Conservation (phyloP, 2,888 invertebrate species). For the Hypomecis atomaria region DNA sequence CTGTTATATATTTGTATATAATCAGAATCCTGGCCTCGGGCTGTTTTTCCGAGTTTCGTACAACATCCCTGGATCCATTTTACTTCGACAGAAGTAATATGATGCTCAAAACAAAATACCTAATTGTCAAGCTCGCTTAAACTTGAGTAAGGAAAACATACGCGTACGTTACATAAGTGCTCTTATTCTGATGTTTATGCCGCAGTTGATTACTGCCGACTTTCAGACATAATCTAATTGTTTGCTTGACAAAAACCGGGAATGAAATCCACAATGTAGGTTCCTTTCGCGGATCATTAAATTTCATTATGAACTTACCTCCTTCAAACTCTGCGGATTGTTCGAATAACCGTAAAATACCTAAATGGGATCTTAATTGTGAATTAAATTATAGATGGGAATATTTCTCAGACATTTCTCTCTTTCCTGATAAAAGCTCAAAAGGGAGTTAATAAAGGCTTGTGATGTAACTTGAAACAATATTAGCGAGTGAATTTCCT, state of each 20-base stretch:
- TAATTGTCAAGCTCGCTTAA: slow-evolving; percentile 28
- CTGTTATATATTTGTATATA: slow-evolving; percentile 29
- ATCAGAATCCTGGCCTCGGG: slow-evolving; percentile 33
- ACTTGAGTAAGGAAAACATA: slow-evolving; percentile 8
- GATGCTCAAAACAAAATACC: slow-evolving; percentile 26
- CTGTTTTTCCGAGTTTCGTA: slow-evolving; percentile 26
- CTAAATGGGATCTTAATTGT: slow-evolving; percentile 66
- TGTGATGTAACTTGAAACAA: slow-evolving; percentile 36
- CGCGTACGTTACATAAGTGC: slow-evolving; percentile 11
- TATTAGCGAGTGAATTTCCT: slow-evolving; percentile 31
- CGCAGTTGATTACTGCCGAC: slow-evolving; percentile 22
- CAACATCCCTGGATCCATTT: slow-evolving; percentile 30
- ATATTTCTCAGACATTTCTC: slow-evolving; percentile 42
- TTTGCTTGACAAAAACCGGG: slow-evolving; percentile 34
- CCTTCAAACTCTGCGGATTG: slow-evolving; percentile 61
- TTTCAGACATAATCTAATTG: slow-evolving; percentile 22
- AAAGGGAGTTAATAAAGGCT: slow-evolving; percentile 38
- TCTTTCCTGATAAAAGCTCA: slow-evolving; percentile 36
- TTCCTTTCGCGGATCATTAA: slow-evolving; percentile 60
- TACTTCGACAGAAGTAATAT: slow-evolving; percentile 29
- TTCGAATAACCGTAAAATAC: slow-evolving; percentile 65
- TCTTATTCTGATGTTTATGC: slow-evolving; percentile 20
- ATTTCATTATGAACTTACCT: slow-evolving; percentile 62
- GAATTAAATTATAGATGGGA: slow-evolving; percentile 57
- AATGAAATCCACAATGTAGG: slow-evolving; percentile 45